Conservation (phyloP, 2,888 invertebrate species). For the Sminthurides aquaticus region DNA sequence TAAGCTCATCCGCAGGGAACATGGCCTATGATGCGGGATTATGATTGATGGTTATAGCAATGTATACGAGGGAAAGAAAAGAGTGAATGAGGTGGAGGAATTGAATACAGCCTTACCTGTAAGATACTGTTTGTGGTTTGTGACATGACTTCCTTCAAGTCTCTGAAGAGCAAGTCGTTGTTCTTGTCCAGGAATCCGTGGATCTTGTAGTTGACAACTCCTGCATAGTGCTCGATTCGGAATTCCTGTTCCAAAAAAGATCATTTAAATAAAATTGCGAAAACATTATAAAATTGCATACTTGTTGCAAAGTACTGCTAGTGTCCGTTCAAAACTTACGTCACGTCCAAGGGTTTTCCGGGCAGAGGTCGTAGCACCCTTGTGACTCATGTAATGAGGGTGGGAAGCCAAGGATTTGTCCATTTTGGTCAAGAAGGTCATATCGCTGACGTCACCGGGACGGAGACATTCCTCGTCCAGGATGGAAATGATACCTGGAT, state of each 20-base stretch:
- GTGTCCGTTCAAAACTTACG: slow-evolving; percentile 49
- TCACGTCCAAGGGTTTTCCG: slow-evolving; percentile 78
- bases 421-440: slow-evolving; percentile 73
- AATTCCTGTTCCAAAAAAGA: slow-evolving; percentile 61
- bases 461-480: slow-evolving; percentile 87
- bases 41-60: not conserved
- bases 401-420: slow-evolving; percentile 65
- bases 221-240: slow-evolving; percentile 82
- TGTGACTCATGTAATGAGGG: slow-evolving; percentile 74
- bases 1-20: slow-evolving; percentile 59
- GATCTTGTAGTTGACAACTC: slow-evolving; percentile 83
- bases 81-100: too few species aligned
- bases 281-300: too few species aligned
- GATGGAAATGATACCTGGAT: slow-evolving; percentile 66
- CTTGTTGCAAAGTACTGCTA: too few species aligned
- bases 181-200: slow-evolving; percentile 86
- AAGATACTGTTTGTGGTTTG: slow-evolving; percentile 60
- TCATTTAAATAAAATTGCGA: not conserved
- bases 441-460: slow-evolving; percentile 77
- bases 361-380: slow-evolving; percentile 61
- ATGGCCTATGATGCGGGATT: slow-evolving; percentile 47
- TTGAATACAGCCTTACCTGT: too few species aligned
- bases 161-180: slow-evolving; percentile 81
- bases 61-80: too few species aligned
- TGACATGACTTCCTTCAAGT: slow-evolving; percentile 77